A percentile compares a stretch with the other conserved stretches of the same genome.
phyloP scores from a whole-genome alignment of 2,888 invertebrate genomes.

The Gisinianus flammeolus region DNA sequence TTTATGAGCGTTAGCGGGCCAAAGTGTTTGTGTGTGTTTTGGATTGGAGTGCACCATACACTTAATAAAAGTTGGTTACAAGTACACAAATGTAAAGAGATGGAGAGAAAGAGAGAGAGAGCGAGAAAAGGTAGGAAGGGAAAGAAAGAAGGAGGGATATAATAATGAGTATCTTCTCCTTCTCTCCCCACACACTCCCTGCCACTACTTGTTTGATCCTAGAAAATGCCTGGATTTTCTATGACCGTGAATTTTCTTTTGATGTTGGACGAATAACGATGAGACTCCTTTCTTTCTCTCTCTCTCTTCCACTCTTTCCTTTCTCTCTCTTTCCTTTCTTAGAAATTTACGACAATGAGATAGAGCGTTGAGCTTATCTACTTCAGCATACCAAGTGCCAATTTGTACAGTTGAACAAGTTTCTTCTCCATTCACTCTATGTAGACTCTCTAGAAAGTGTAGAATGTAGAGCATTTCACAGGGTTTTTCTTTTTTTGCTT shows the following conservation, averaged over 20 bases:
- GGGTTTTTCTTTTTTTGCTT: too few relatives aligned
- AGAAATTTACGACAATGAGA: too few relatives aligned
- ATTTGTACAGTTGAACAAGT: background rate
- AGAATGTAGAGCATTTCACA: too few relatives aligned
- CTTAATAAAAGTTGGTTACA: background rate
- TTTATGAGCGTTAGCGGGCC: too few relatives aligned
- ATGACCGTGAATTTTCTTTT: background rate
- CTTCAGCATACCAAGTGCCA: conserved; percentile 6
- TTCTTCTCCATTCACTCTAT: too few relatives aligned
- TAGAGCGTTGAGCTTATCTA: too few relatives aligned
- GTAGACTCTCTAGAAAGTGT: too few relatives aligned
- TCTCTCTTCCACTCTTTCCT: background rate
- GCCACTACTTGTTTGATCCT: background rate
- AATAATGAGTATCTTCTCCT: background rate
- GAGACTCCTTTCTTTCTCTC: background rate
- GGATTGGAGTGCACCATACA: too few relatives aligned
- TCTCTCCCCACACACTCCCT: background rate
- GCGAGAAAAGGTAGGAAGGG: too few relatives aligned
- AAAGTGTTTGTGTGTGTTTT: too few relatives aligned
- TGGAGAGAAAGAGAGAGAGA: too few relatives aligned
- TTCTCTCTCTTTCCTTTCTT: background rate
- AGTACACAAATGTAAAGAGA: background rate
- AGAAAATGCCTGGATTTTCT: background rate
- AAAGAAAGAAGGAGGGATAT: background rate
- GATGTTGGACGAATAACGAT: conserved; percentile 4